Evolutionary conservation across 2,113 vertebrate species (phyloP), one percentile per base, ranked within the genome.

Genomic region (Pagrus major): DNA sequence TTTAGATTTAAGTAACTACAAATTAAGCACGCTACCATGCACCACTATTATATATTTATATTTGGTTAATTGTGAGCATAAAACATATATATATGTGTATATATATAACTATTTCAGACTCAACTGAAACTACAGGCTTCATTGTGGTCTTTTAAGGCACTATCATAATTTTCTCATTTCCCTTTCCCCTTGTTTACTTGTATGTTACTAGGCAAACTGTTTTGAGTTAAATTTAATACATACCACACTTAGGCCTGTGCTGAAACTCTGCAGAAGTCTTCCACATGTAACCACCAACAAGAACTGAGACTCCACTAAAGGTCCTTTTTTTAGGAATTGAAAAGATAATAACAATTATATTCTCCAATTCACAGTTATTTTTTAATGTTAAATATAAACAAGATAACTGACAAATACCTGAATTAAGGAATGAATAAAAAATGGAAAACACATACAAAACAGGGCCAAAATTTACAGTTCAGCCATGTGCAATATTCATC

Each of bases 121-220:
- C 25, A 56, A 56, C 42, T 69, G 39, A 69, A 80, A 71, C 35
- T 68, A 7, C 14, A 42, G 14, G 18, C 23, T 69, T 76, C 41
- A 52, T 49, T 69, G 15, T 39, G 33, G 21, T 39, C 3, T 61
- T 59, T 51, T 25, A 33, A 37, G 60, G 23, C 6, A 6, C 42
- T 44, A 14, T 54, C 15, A 56, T 31, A 35, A 10, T 29, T 27
- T 56, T 65, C 37, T 82, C 6, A 46, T 56, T 81, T 74, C 52
- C 42, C n/a, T 33, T 78, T 71, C 42, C 14, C 11, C 16, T 61
- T 64, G 7, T 72, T 87, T 37, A 56, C 66, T 41, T 58, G 29
- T 18, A 16, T 47, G 18, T 60, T 60, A 72, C 0, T 56, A 20
- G 20, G 61, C n/a, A 31, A 64, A 37, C 58, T 51, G 27, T 54